Conservation (phyloP, 2,113 vertebrate species). For the Zingel zingel region DNA sequence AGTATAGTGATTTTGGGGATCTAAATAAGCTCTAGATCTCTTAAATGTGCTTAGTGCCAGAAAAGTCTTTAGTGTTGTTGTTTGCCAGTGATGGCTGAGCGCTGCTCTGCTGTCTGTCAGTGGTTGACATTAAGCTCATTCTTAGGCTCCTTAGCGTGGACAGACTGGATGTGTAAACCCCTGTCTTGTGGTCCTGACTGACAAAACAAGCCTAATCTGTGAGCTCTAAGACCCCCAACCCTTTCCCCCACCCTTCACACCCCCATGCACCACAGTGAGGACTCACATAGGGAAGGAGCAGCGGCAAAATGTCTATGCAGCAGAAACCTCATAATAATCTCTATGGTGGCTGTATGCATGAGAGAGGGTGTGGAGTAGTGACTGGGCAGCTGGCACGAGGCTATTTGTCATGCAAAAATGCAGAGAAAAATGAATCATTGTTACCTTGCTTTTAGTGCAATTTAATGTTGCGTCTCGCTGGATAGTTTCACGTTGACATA, state of each 20-base stretch:
- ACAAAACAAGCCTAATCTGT: constrained; percentile 72
- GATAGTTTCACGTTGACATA: constrained; percentile 17
- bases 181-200: constrained; percentile 44
- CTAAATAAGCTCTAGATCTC: constrained; percentile 14
- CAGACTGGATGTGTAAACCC: constrained; percentile 44
- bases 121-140: constrained; percentile 62
- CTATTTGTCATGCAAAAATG: constrained; percentile 56
- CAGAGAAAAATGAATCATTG: constrained; percentile 42
- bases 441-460: constrained; percentile 5
- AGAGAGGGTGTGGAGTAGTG: constrained; percentile 32
- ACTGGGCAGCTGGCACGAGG: constrained; percentile 30
- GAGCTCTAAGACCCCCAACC: constrained; percentile 31
- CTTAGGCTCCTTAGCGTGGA: constrained; percentile 52
- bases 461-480: constrained; percentile 20
- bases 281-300: constrained; percentile 40
- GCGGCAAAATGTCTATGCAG: constrained; percentile 57
- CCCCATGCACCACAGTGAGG: constrained; percentile 13
- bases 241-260: not conserved
- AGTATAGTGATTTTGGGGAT: constrained; percentile 25
- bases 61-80: constrained; percentile 14
- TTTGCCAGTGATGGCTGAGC: constrained; percentile 36
- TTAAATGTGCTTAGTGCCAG: constrained; percentile 17
- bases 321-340: constrained; percentile 51
- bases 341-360: constrained; percentile 33
- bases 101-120: constrained; percentile 31